These are phyloP conservation scores for Rhabdophis nuchalis DNA, from an alignment of 2,797 vertebrate species.

Conservation along the genomic window DNA sequence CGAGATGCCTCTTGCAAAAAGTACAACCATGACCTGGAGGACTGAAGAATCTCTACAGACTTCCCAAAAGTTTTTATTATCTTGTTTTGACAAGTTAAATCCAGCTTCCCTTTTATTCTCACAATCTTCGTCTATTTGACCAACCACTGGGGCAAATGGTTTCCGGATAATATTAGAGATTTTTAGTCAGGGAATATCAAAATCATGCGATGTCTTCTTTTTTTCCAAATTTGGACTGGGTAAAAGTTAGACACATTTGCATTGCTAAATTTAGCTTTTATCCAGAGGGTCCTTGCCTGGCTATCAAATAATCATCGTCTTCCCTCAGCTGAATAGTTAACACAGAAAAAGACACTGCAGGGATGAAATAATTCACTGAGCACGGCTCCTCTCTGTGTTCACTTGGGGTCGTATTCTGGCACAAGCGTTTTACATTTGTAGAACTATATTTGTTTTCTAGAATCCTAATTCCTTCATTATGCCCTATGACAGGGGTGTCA, in stretches of 20 bases:
- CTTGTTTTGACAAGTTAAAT: not conserved
- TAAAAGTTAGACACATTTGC: not conserved
- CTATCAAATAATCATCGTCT: not conserved
- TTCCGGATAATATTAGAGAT: not conserved
- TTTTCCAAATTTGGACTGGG: not conserved
- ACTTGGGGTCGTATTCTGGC: not conserved
- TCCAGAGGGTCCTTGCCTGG: not conserved
- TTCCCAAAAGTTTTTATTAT: not conserved
- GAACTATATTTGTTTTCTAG: not conserved
- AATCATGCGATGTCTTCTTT: not conserved
- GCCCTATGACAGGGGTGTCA: not conserved
- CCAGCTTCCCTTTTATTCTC: not conserved
- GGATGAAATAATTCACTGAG: not conserved
- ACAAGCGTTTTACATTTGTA: not conserved
- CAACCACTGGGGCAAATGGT: not conserved
- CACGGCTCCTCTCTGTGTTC: not conserved
- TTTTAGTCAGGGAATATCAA: not conserved
- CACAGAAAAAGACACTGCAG: not conserved
- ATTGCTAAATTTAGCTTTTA: not conserved
- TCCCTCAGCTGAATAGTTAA: not conserved
- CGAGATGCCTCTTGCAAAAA: too few species aligned
- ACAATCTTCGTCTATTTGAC: not conserved
- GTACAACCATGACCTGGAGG: too few species aligned
- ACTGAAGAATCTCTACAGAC: too few species aligned
- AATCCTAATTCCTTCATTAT: not conserved